A percentile compares a stretch with the other conserved stretches of the same genome.
Conservation (phyloP, 2,888 invertebrate species). For the Bedellia somnulentella region DNA sequence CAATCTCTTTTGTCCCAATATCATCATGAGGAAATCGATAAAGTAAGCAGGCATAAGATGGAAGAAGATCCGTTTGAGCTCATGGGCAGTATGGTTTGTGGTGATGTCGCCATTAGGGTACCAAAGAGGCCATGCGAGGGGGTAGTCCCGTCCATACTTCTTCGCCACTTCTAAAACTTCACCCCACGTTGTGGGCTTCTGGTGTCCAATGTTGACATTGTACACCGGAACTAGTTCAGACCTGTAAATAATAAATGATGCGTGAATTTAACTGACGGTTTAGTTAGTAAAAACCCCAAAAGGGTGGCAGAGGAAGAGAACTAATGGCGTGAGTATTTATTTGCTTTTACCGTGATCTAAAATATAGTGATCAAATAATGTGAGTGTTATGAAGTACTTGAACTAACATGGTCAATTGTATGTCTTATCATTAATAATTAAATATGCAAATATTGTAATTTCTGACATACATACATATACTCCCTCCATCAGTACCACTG, state of each 20-base stretch:
- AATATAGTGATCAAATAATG: no score
- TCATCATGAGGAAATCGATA: conserved; percentile 73
- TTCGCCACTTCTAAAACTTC: conserved; percentile 74
- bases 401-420: no score
- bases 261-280: no score
- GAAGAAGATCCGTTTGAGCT: conserved; percentile 67
- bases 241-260: conserved; percentile 55
- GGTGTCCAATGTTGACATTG: conserved; percentile 84
- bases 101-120: conserved; percentile 81
- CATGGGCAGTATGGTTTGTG: conserved; percentile 65
- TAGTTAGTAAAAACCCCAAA: no score
- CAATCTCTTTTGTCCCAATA: conserved; percentile 78
- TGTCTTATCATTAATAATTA: no score
- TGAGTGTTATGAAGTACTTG: no score
- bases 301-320: no score
- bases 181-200: conserved; percentile 83
- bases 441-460: no score
- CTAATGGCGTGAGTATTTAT: no score
- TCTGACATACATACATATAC: no score
- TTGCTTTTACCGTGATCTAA: no score
- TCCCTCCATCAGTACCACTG: no score
- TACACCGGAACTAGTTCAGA: conserved; percentile 74
- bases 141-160: conserved; percentile 68
- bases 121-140: conserved; percentile 83
- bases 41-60: conserved; percentile 79